Evolutionary conservation across 1,140 invertebrate species (phyloP).

Genomic region (Popillia japonica): DNA sequence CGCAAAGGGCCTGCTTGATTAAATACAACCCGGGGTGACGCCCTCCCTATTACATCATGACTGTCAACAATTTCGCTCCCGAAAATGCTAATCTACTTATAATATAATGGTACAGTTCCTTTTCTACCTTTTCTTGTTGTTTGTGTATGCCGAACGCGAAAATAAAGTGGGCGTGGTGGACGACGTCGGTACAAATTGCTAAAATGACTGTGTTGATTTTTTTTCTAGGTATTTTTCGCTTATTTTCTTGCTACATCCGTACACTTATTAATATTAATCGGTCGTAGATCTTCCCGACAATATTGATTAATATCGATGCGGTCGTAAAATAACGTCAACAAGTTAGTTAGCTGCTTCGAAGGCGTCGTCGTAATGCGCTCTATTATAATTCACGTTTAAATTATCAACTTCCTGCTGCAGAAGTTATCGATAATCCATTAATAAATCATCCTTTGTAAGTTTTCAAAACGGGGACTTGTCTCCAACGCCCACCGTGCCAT

Average conservation of each 20-base stretch:
- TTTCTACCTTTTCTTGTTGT: neutral
- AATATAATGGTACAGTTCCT: neutral
- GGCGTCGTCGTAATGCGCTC: no score
- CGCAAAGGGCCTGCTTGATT: neutral
- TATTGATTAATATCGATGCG: neutral
- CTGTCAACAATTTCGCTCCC: neutral
- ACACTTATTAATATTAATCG: neutral
- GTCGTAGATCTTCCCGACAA: neutral
- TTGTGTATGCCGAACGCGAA: neutral
- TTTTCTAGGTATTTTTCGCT: neutral
- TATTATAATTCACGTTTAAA: neutral
- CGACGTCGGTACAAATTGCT: neutral
- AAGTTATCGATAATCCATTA: neutral
- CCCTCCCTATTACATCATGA: neutral
- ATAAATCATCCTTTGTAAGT: neutral
- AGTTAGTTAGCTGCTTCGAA: neutral
- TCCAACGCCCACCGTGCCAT: no score
- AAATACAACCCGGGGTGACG: neutral
- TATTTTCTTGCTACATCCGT: neutral
- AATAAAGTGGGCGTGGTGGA: neutral
- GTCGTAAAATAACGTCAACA: conserved; percentile 1
- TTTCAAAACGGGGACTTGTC: no score
- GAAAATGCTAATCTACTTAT: conserved; percentile 3
- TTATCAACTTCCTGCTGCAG: neutral
- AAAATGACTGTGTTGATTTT: neutral